Evolutionary conservation across 1,140 invertebrate genomes (phyloP).

Genomic region (Bombus pascuorum): DNA sequence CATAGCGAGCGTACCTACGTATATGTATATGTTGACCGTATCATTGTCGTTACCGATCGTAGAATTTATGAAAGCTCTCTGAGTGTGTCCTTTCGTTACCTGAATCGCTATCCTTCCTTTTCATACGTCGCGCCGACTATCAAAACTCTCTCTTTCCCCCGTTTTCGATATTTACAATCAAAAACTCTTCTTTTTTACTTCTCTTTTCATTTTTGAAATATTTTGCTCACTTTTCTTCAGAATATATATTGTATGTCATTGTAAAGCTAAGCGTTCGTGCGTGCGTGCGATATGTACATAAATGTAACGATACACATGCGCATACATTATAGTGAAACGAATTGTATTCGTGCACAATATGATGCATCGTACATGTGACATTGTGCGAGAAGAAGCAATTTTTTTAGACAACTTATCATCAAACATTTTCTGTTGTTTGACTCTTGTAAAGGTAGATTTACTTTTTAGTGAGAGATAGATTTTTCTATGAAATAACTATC

Average conservation of each 20-base stretch:
- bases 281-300: slow-evolving; percentile 9
- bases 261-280: slow-evolving; percentile 8
- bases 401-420: neutral
- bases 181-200: neutral
- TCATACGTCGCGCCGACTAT: neutral
- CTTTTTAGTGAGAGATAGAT: too few species aligned
- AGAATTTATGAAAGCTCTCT: slow-evolving; percentile 42
- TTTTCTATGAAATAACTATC: neutral
- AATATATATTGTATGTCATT: slow-evolving; percentile 4
- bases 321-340: neutral
- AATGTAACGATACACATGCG: slow-evolving; percentile 5
- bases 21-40: slow-evolving; percentile 47
- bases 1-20: slow-evolving; percentile 31
- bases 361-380: neutral
- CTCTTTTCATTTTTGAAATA: neutral
- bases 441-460: neutral
- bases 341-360: neutral
- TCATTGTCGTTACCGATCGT: slow-evolving; percentile 45
- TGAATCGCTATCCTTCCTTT: neutral
- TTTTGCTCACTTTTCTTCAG: slow-evolving; percentile 6
- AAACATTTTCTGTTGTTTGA: neutral
- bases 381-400: neutral
- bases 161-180: neutral
- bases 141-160: neutral
- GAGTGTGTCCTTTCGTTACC: slow-evolving; percentile 33